These are phyloP conservation scores for Allygus modestus DNA, from an alignment of 2,888 invertebrate genomes.

Conservation along the genomic window DNA sequence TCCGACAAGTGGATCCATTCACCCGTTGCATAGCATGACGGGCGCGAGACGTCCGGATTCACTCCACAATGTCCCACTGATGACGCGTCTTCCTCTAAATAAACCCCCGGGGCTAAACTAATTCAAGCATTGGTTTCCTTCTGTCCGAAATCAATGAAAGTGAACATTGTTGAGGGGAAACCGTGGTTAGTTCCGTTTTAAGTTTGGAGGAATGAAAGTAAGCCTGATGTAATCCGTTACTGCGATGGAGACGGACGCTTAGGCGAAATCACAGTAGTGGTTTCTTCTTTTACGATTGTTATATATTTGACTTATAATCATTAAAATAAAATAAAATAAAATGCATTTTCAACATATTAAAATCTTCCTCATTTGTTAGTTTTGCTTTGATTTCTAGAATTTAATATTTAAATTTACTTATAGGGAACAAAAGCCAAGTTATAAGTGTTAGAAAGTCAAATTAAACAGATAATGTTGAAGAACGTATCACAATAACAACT, in stretches of 20 bases:
- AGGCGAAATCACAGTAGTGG: too few relatives aligned
- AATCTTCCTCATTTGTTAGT: too few relatives aligned
- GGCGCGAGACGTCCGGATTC: background rate
- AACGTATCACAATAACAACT: too few relatives aligned
- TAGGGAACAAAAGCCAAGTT: too few relatives aligned
- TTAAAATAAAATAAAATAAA: too few relatives aligned
- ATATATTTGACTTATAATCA: too few relatives aligned
- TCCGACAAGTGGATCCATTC: background rate
- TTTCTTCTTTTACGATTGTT: too few relatives aligned
- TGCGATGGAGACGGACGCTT: background rate
- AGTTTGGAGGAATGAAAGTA: background rate
- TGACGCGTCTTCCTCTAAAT: background rate
- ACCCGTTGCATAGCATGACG: background rate
- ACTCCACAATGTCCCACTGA: background rate
- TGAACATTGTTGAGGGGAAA: constrained; percentile 41
- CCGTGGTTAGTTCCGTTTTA: constrained; percentile 7
- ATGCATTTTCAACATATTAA: too few relatives aligned
- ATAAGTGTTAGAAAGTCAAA: too few relatives aligned
- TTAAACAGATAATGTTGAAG: too few relatives aligned
- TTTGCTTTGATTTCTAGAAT: too few relatives aligned
- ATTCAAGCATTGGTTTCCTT: constrained; percentile 33
- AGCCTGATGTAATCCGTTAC: background rate
- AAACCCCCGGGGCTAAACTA: constrained; percentile 18
- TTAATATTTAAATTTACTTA: too few relatives aligned
- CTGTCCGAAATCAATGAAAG: constrained; percentile 50